Evolutionary conservation across 2,113 vertebrate genomes (phyloP).

Genomic region (Pomatorhinus ruficollis): DNA sequence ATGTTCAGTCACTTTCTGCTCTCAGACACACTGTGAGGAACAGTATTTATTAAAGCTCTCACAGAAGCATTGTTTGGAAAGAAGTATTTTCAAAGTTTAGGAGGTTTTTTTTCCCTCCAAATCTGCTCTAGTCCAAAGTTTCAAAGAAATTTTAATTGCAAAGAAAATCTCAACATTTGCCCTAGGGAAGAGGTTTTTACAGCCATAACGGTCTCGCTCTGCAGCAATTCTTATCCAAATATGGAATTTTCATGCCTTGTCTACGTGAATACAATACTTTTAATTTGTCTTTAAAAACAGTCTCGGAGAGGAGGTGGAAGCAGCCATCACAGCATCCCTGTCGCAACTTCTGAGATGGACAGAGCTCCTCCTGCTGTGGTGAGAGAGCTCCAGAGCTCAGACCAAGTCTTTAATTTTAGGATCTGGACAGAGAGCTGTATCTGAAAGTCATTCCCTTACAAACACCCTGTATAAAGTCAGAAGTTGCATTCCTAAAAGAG

Average conservation of each 20-base stretch:
- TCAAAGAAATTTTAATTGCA: conserved; percentile 85
- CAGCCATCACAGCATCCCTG: background rate
- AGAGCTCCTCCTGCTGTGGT: background rate
- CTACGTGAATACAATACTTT: conserved; percentile 53
- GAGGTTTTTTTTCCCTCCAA: conserved; percentile 53
- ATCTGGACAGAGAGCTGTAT: background rate
- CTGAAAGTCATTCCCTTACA: background rate
- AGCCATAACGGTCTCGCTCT: conserved; percentile 66
- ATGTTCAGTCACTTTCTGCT: background rate
- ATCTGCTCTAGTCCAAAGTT: conserved; percentile 76
- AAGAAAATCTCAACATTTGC: conserved; percentile 76
- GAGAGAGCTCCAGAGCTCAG: background rate
- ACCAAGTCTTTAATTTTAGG: background rate
- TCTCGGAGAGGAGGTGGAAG: background rate
- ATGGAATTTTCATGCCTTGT: conserved; percentile 71
- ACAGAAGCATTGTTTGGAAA: conserved; percentile 54
- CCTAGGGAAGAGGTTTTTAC: conserved; percentile 66
- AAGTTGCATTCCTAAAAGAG: background rate
- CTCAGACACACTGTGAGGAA: background rate
- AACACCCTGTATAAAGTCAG: background rate
- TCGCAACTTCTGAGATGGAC: background rate
- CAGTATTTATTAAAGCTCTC: conserved; percentile 57
- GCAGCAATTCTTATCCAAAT: conserved; percentile 69
- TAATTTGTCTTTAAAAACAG: conserved; percentile 49
- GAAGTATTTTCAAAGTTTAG: conserved; percentile 65